phyloP scores from a whole-genome alignment of 2,797 vertebrate species.

The Cossypha heuglini region DNA sequence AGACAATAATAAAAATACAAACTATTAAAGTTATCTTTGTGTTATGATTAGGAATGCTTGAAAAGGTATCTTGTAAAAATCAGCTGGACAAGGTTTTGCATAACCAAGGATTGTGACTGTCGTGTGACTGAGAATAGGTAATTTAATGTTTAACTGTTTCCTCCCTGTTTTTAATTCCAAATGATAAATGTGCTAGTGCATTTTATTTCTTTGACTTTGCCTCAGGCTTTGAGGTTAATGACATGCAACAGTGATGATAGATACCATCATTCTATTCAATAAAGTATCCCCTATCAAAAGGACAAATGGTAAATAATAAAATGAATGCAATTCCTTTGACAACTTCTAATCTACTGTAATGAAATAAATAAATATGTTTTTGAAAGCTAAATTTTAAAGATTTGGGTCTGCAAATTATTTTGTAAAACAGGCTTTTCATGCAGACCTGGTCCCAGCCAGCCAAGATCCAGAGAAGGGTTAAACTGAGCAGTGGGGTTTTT shows the following conservation, averaged over 20 bases:
- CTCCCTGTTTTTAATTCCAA: not conserved
- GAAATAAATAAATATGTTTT: not conserved
- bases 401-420: not conserved
- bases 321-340: not conserved
- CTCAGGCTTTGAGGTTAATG: slow-evolving; percentile 40
- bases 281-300: not conserved
- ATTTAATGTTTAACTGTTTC: not conserved
- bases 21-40: not conserved
- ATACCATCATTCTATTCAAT: not conserved
- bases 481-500: not conserved
- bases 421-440: not conserved
- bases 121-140: not conserved
- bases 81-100: not conserved
- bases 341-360: not conserved
- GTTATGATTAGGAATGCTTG: not conserved
- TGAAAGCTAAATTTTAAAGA: not conserved
- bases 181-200: not conserved
- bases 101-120: not conserved
- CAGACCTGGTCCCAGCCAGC: not conserved
- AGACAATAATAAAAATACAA: not conserved
- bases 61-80: not conserved
- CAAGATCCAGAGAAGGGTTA: not conserved
- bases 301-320: not conserved
- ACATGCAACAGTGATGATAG: slow-evolving; percentile 1
- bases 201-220: slow-evolving; percentile 65